These are phyloP conservation scores for Eriosoma lanigerum DNA, from an alignment of 1,140 invertebrate species.

Conservation along the genomic window DNA sequence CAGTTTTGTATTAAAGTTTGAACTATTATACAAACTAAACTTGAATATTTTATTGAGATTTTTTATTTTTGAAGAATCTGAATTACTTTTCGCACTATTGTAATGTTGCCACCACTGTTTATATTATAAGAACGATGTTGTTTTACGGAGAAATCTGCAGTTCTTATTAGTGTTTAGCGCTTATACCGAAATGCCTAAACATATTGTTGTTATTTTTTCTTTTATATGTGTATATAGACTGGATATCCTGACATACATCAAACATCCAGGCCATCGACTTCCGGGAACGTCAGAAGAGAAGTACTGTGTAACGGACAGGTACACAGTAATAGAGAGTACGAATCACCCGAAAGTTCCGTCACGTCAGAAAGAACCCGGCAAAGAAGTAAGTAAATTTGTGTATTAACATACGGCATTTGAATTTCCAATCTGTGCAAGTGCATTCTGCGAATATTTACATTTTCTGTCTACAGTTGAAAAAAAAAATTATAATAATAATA, in stretches of 20 bases:
- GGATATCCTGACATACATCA: slow-evolving; percentile 41
- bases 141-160: too few species aligned
- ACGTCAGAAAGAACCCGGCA: slow-evolving; percentile 13
- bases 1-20: too few species aligned
- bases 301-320: slow-evolving; percentile 37
- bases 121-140: too few species aligned
- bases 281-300: slow-evolving; percentile 27
- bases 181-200: too few species aligned
- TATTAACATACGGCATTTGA: not conserved
- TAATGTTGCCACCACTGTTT: too few species aligned
- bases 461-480: not conserved
- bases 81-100: too few species aligned
- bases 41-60: too few species aligned
- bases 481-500: not conserved
- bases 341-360: slow-evolving; percentile 26
- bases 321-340: slow-evolving; percentile 15
- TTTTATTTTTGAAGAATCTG: too few species aligned
- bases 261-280: slow-evolving; percentile 36
- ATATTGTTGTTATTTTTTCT: too few species aligned
- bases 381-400: slow-evolving; percentile 28
- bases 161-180: too few species aligned
- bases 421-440: not conserved
- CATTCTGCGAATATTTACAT: not conserved
- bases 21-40: too few species aligned
- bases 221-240: too few species aligned